Evolutionary conservation across 2,888 invertebrate species (phyloP).

Genomic region (Hedychridium roseum): DNA sequence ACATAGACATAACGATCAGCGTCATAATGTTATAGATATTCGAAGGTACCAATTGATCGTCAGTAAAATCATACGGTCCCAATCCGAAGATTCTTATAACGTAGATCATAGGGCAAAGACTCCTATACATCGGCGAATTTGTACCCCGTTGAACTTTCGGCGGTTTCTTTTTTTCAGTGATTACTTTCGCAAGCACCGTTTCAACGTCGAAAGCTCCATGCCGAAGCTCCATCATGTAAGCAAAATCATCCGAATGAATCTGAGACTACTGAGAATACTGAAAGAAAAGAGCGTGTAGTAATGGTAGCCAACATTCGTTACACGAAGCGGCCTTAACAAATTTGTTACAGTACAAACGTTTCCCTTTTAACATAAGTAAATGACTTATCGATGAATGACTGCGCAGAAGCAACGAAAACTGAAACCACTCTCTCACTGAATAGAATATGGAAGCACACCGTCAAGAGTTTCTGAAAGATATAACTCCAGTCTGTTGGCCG

Average conservation of each 20-base stretch:
- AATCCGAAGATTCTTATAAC: constrained; percentile 49
- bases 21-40: constrained; percentile 30
- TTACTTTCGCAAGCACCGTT: constrained; percentile 7
- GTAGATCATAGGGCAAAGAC: constrained; percentile 47
- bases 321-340: neutral
- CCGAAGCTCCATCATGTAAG: neutral
- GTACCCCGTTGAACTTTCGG: constrained; percentile 34
- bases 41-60: constrained; percentile 43
- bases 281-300: no score
- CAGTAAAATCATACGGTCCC: constrained; percentile 51
- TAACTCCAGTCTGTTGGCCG: no score
- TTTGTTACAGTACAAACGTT: neutral
- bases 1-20: constrained; percentile 20
- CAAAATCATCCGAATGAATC: neutral
- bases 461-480: no score
- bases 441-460: no score
- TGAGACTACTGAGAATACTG: no score
- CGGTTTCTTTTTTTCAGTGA: constrained; percentile 1
- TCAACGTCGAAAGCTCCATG: constrained; percentile 22
- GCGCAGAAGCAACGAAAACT: no score
- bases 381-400: no score
- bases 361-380: neutral
- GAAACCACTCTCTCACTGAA: no score
- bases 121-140: constrained; percentile 49
- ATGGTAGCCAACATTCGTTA: no score